Percentiles rank a stretch among this genome's conserved stretches.
phyloP scores from a whole-genome alignment of 53 echinoderm and acorn worm genomes.

The Temnopleurus reevesii region DNA sequence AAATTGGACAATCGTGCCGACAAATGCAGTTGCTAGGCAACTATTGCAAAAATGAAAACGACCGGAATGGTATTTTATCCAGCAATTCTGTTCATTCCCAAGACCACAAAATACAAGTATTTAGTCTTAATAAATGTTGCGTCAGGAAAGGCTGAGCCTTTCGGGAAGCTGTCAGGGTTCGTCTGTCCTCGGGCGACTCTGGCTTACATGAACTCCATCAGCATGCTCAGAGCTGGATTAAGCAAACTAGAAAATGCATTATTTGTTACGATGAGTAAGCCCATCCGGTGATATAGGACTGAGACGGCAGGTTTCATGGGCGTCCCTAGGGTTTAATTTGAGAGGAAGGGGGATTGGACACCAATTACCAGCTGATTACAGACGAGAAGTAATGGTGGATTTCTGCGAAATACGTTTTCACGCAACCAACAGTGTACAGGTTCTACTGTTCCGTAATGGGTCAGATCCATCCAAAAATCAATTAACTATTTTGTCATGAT shows the following conservation, averaged over 20 bases:
- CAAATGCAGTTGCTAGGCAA: conserved; percentile 10
- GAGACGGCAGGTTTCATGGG: neutral
- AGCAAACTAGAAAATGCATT: neutral
- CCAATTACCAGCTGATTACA: neutral
- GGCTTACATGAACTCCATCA: neutral
- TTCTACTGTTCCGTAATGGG: no score
- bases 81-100: neutral
- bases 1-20: neutral
- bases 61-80: conserved; percentile 1
- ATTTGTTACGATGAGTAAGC: neutral
- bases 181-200: neutral
- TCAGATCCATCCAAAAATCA: no score
- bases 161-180: neutral
- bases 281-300: neutral
- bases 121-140: neutral
- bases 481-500: no score
- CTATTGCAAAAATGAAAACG: neutral
- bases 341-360: neutral
- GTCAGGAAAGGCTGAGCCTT: neutral
- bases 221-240: neutral
- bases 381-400: no score
- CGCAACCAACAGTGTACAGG: no score
- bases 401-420: no score
- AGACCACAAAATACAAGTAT: neutral
- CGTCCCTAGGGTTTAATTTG: neutral